Percentiles rank a stretch among this genome's conserved stretches.
Evolutionary conservation across 2,113 vertebrate genomes (phyloP).

Genomic region (Aramus guarauna): DNA sequence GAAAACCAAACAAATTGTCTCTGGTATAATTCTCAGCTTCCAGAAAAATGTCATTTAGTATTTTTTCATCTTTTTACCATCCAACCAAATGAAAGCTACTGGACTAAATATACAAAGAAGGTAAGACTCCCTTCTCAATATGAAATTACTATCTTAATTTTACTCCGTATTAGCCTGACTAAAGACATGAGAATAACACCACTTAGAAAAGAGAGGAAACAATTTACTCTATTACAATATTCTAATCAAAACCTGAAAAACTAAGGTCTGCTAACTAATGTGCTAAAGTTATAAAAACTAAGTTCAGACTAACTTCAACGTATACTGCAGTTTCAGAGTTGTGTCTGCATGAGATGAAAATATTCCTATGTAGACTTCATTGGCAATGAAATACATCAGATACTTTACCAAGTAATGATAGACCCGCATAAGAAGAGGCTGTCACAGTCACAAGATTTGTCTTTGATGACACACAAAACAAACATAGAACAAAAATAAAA

Average conservation of each 20-base stretch:
- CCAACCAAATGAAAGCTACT: constrained; percentile 7
- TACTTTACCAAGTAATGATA: constrained; percentile 72
- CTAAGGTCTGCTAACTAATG: constrained; percentile 35
- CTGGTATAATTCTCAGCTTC: not conserved
- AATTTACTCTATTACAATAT: constrained; percentile 36
- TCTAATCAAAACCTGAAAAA: constrained; percentile 50
- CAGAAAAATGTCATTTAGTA: not conserved
- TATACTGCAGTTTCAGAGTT: constrained; percentile 36
- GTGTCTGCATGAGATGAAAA: constrained; percentile 56
- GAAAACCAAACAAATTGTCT: not conserved
- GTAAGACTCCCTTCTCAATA: not conserved
- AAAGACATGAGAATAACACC: not conserved
- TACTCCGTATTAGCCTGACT: not conserved
- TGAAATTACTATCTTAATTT: not conserved
- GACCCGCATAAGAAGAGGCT: constrained; percentile 77
- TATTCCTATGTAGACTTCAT: constrained; percentile 44
- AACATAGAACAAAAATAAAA: constrained; percentile 43
- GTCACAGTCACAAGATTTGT: constrained; percentile 80
- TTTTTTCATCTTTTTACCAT: not conserved
- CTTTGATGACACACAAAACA: constrained; percentile 70
- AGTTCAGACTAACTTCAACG: constrained; percentile 6
- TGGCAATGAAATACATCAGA: constrained; percentile 58
- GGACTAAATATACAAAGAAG: not conserved
- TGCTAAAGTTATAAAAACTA: constrained; percentile 26
- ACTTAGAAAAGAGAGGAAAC: constrained; percentile 19